Conservation (phyloP, 2,888 invertebrate genomes). For the Rhagonycha fulva region DNA sequence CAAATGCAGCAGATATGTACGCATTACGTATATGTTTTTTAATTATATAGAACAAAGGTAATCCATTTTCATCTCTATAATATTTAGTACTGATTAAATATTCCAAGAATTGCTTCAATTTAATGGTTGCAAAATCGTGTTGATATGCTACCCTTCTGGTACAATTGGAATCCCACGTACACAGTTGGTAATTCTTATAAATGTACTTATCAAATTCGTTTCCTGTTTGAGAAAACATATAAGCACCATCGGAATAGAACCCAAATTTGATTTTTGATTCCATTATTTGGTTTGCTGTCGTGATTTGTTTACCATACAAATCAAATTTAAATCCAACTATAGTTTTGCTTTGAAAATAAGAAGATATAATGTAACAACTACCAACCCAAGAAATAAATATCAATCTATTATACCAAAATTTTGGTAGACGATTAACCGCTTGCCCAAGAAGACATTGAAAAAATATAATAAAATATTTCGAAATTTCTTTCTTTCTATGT, state of each 20-base stretch:
- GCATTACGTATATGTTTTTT: neutral
- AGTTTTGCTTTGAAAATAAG: conserved; percentile 23
- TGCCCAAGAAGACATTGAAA: conserved; percentile 5
- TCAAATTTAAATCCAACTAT: conserved; percentile 16
- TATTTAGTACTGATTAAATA: neutral
- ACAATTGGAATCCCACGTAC: neutral
- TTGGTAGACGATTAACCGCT: neutral
- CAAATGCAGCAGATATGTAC: conserved; percentile 8
- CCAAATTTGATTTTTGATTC: conserved; percentile 19
- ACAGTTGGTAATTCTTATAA: neutral
- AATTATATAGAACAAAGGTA: conserved; percentile 8
- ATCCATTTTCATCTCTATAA: conserved; percentile 5
- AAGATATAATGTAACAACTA: neutral
- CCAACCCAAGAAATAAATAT: conserved; percentile 4
- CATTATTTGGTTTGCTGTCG: conserved; percentile 13
- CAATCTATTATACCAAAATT: neutral
- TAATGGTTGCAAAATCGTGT: conserved; percentile 12
- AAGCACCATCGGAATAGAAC: neutral
- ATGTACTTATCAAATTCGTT: conserved; percentile 12
- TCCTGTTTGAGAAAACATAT: neutral
- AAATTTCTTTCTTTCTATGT: neutral
- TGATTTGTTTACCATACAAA: conserved; percentile 18
- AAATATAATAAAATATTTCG: neutral
- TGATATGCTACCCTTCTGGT: neutral
- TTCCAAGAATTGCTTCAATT: neutral